Percentiles rank a stretch among this genome's conserved stretches.
Conservation (phyloP, 1,140 invertebrate genomes). For the Aphelenchoides fujianensis region DNA sequence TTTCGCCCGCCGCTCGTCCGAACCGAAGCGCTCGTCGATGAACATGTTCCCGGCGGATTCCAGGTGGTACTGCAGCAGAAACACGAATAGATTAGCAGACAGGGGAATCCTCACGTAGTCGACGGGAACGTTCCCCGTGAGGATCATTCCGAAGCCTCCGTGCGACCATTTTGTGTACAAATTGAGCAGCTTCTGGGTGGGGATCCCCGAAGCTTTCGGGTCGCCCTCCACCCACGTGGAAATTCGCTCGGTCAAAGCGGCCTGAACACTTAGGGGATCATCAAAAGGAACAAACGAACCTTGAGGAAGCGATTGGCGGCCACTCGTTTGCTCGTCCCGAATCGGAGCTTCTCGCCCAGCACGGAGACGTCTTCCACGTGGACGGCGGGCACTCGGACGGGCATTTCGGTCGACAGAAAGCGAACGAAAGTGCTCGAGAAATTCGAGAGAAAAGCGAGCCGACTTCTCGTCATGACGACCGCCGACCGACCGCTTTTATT, state of each 20-base stretch:
- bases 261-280: not conserved
- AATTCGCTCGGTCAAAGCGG: constrained; percentile 10
- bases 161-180: constrained; percentile 47
- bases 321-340: constrained; percentile 20
- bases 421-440: too few species aligned
- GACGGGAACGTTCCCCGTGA: constrained; percentile 46
- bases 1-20: constrained; percentile 19
- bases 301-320: constrained; percentile 41
- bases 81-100: too few species aligned
- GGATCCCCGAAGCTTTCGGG: constrained; percentile 32
- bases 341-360: constrained; percentile 16
- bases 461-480: too few species aligned
- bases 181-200: constrained; percentile 34
- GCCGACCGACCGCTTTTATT: too few species aligned
- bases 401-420: too few species aligned
- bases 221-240: constrained; percentile 27
- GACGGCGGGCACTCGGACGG: not conserved
- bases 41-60: constrained; percentile 29
- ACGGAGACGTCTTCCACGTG: constrained; percentile 4
- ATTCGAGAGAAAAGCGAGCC: too few species aligned
- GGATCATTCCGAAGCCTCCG: constrained; percentile 41
- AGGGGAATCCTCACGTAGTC: too few species aligned
- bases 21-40: constrained; percentile 10
- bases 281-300: constrained; percentile 22
- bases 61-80: too few species aligned